Evolutionary conservation across 2,113 vertebrate species (phyloP).

Genomic region (Pollimyrus isidori): DNA sequence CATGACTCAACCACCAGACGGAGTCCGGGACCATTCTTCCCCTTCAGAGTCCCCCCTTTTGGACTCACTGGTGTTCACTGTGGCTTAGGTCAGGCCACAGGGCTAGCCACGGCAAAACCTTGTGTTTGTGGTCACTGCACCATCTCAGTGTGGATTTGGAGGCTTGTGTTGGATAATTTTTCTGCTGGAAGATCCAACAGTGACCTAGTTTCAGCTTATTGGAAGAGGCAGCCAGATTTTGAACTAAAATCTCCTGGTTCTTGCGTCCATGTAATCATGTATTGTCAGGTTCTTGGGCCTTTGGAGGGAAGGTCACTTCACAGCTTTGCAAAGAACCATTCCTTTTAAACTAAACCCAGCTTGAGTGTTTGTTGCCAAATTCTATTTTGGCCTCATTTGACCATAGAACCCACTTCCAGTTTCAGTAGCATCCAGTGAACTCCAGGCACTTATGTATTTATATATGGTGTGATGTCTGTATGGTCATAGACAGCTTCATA

Average conservation of each 20-base stretch:
- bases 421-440: background rate
- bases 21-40: background rate
- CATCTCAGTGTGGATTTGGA: background rate
- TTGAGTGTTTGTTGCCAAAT: background rate
- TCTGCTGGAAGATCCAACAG: background rate
- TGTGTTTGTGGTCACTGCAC: background rate
- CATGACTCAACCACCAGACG: too few relatives aligned
- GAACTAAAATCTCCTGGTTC: background rate
- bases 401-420: background rate
- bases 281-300: background rate
- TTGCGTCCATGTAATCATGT: background rate
- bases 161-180: background rate
- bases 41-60: background rate
- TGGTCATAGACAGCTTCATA: background rate
- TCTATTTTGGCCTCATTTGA: background rate
- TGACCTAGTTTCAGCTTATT: background rate
- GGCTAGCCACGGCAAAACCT: background rate
- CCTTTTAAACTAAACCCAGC: background rate
- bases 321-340: background rate
- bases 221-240: background rate
- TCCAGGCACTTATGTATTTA: background rate
- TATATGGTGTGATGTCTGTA: background rate
- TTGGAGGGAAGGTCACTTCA: background rate
- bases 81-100: background rate
- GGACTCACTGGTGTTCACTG: background rate